Base-by-base conservation (phyloP, 2,113 vertebrate species). In the Ursus arctos region DNA sequence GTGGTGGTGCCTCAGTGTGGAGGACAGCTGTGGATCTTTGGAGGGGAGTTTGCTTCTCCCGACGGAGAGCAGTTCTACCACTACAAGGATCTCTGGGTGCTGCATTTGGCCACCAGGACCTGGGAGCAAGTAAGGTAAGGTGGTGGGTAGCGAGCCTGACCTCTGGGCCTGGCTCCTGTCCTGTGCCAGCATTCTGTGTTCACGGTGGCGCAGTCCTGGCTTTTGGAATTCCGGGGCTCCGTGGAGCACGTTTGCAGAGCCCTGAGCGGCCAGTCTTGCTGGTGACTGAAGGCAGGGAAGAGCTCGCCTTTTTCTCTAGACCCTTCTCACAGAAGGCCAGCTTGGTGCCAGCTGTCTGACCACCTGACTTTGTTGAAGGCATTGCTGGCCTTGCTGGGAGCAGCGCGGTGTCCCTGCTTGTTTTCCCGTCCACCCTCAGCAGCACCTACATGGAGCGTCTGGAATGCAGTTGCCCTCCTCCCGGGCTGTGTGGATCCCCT, bases 91-190 rank as follows among this genome's bases (percentile, higher is more conserved):
- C 99, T 99, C 26, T 99, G 99, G 99, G 99, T 99, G 53, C 99
- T 99, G 97, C 99, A 99, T 95, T 98, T 99, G 98, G 99, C 98
- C 88, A 99, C 99, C 94, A 99, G 98, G 98, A 99, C 99, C 40
- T 99, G 99, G 99, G 99, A 99, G 87, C 99, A 99, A 98, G 99
- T 99, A 99, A 99, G 99, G 99, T 99, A 98, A 97, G 99, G n/a
- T 21, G 11, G 3, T 1, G 7, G 79, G 6, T 22, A 43, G n/a
- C 0, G 4, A 1, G 13, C 51, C 65, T 7, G 2, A 67, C 84
- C 96, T 43, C 89, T 28, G 9, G 43, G 26, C 49, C 7, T 61
- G 1, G 15, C 67, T 71, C 67, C 36, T 22, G 59, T 19, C n/a
- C 43, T 0, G 0, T 53, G 40, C 7, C 40, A 40, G 19, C 18